Conservation (phyloP, 2,888 invertebrate species). For the Endomychus coccineus region DNA sequence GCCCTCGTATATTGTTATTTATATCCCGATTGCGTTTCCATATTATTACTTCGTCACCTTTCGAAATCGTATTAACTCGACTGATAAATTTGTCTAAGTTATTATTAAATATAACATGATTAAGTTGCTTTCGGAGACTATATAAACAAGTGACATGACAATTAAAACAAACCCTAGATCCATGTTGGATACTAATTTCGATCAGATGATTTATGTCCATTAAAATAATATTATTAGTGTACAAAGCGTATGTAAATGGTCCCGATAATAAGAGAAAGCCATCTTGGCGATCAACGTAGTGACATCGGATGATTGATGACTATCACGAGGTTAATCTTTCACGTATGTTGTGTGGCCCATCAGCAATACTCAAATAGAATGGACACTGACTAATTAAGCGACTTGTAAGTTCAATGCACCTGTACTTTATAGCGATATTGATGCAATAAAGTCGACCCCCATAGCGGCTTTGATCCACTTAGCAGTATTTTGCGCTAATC, state of each 20-base stretch:
- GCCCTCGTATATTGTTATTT: no score
- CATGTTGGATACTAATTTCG: no score
- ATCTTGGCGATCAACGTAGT: slow-evolving; percentile 17
- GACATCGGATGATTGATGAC: slow-evolving; percentile 28
- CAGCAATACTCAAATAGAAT: slow-evolving; percentile 22
- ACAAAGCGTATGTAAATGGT: slow-evolving; percentile 17
- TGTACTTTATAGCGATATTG: slow-evolving; percentile 3
- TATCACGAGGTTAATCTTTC: slow-evolving; percentile 25
- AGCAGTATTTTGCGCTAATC: slow-evolving; percentile 9
- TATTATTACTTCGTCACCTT: no score
- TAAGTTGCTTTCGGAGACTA: no score
- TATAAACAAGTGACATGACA: no score
- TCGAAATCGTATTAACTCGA: no score
- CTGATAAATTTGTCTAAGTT: no score
- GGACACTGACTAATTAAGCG: slow-evolving; percentile 24
- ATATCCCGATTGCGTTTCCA: no score
- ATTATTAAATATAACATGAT: no score
- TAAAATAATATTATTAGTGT: slow-evolving; percentile 13
- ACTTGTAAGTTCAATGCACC: slow-evolving; percentile 23
- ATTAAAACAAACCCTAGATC: no score
- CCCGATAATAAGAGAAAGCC: slow-evolving; percentile 15
- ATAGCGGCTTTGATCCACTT: slow-evolving; percentile 7
- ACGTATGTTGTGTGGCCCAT: slow-evolving; percentile 26
- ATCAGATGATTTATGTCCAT: slow-evolving; percentile 13
- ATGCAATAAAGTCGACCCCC: slow-evolving; percentile 9